A percentile compares a stretch with the other conserved stretches of the same genome.
Conservation (phyloP, 1,140 invertebrate species). For the Carcinoscorpius rotundicauda region DNA sequence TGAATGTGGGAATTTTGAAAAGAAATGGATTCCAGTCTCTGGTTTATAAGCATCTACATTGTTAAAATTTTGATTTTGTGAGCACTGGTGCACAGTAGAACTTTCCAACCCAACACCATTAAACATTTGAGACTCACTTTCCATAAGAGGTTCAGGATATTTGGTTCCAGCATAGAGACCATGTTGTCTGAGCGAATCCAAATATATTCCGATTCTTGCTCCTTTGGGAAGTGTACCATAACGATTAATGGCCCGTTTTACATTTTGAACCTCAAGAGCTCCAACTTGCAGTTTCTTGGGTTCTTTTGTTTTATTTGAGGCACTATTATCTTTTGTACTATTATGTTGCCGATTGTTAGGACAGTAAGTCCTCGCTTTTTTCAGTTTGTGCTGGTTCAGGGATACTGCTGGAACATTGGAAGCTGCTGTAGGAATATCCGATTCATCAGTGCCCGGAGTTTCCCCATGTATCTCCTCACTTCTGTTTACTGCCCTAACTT, state of each 20-base stretch:
- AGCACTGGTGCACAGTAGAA: not conserved
- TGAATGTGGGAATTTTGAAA: not conserved
- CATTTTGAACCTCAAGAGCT: constrained; percentile 90
- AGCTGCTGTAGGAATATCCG: constrained; percentile 25
- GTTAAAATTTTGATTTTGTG: not conserved
- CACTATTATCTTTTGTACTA: constrained; percentile 11
- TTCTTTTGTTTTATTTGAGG: constrained; percentile 8
- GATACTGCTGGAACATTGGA: constrained; percentile 16
- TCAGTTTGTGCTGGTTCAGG: constrained; percentile 28
- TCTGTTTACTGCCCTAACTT: constrained; percentile 22
- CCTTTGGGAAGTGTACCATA: constrained; percentile 94
- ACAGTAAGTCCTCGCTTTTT: constrained; percentile 45
- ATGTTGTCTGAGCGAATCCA: constrained; percentile 73
- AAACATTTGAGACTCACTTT: not conserved
- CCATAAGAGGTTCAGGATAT: constrained; percentile 13
- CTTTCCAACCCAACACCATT: not conserved
- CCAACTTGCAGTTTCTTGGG: constrained; percentile 53
- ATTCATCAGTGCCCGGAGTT: constrained; percentile 51
- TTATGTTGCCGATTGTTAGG: constrained; percentile 22
- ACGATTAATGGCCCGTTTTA: constrained; percentile 85
- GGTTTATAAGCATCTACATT: not conserved
- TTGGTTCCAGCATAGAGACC: constrained; percentile 14
- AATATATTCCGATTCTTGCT: constrained; percentile 84
- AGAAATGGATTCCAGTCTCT: constrained; percentile 1
- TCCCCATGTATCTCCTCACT: constrained; percentile 40